These are phyloP conservation scores for Eupithecia abbreviata DNA, from an alignment of 2,888 invertebrate genomes.

Conservation along the genomic window DNA sequence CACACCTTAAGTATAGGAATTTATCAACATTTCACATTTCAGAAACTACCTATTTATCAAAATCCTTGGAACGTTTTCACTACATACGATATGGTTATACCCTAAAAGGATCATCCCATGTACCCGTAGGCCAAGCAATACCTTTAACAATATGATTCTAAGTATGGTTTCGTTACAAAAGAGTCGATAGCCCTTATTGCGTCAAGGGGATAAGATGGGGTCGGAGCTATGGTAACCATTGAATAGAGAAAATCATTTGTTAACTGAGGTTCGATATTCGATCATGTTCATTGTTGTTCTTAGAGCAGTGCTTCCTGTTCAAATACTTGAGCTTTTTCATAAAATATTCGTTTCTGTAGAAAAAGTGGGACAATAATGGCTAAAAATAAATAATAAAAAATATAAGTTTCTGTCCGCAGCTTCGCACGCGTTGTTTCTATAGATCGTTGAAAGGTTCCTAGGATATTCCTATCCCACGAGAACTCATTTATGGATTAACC, in stretches of 20 bases:
- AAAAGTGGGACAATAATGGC: no score
- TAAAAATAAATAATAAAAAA: no score
- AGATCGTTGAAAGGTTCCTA: background rate
- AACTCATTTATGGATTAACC: background rate
- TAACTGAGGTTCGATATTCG: constrained; percentile 17
- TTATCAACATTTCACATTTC: background rate
- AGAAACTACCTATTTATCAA: background rate
- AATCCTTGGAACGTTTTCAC: background rate
- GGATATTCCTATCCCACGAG: background rate
- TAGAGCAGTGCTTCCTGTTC: background rate
- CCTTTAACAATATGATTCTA: constrained; percentile 20
- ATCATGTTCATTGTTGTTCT: constrained; percentile 7
- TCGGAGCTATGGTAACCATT: constrained; percentile 33
- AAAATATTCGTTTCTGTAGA: background rate
- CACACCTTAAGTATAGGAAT: background rate
- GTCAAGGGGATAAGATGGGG: constrained; percentile 16
- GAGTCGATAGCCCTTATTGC: constrained; percentile 25
- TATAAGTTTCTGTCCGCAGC: no score
- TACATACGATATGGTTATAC: constrained; percentile 1
- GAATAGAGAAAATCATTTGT: constrained; percentile 24
- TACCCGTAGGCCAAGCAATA: constrained; percentile 9
- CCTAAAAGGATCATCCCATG: constrained; percentile 5
- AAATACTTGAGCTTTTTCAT: background rate
- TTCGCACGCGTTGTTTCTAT: background rate
- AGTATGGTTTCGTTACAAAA: constrained; percentile 29